Evolutionary conservation across 2,113 vertebrate genomes (phyloP), one percentile per base, ranked within the genome.

Genomic region (Coregonus clupeaformis): DNA sequence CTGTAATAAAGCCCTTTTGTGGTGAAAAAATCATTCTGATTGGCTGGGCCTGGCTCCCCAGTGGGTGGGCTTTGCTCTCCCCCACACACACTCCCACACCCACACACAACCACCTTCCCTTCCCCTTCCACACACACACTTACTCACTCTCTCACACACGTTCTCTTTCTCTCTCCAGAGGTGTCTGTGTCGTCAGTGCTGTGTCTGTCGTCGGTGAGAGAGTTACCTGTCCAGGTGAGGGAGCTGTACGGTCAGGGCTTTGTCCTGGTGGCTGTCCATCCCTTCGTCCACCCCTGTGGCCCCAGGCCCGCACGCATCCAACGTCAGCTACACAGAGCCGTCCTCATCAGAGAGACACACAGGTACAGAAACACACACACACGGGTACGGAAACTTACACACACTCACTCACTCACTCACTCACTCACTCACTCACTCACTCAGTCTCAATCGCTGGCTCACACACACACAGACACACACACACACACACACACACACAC

Each of bases 221-320:
- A 99, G 90, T 92, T 99, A 57, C 96, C 97, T 0, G 80, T 93
- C 69, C 95, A 96, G 88, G 93, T 99, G 75, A 91, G 94, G 88
- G 97, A 97, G 47, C 92, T 96, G 57, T 99, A 98, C 87, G 91
- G 95, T 32, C 94, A 97, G 88, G 96, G 96, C 68, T 99, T 96
- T 36, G 68, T 93, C n/a, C 92, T 99, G 90, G 96, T 94, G 18
- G 90, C 96, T 14, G 91, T 99, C 86, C 97, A 98, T 81, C 96
- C 97, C 4, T 98, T 99, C 22, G 94, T 98, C 74, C 97, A 97
- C 79, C 91, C 94, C 6, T 93, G 91, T 32, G 93, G 93, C 24
- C 94, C 93, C 60, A 90, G 84, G 74, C 94, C 95, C 68, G 95
- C 91, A 32, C 94, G 91, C 72, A 93, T 94, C 66, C 94, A 97